Conservation (phyloP, 2,113 vertebrate species). For the Paracanthobrama guichenoti region DNA sequence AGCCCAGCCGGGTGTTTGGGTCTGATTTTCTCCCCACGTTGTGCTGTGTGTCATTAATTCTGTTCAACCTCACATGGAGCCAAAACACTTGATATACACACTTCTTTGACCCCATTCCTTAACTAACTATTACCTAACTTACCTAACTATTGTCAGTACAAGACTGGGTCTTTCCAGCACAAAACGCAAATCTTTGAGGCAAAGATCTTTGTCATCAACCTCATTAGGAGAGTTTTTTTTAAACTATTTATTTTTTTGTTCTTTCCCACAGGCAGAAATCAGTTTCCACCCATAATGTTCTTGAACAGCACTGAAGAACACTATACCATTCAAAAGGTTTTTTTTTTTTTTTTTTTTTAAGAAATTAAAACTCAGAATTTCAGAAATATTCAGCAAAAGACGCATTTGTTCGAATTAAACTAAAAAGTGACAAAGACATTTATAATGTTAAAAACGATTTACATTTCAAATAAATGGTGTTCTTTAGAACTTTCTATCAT, state of each 20-base stretch:
- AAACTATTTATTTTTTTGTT: background rate
- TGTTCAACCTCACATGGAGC: slow-evolving; percentile 5
- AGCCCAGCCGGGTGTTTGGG: background rate
- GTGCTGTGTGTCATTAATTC: slow-evolving; percentile 29
- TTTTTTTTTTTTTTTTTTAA: too few relatives aligned
- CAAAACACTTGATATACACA: background rate
- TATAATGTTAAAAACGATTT: background rate
- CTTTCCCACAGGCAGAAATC: too few relatives aligned
- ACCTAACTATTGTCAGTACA: background rate
- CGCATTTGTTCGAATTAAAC: background rate
- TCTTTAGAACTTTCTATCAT: background rate
- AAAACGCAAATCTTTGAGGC: background rate
- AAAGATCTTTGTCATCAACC: background rate
- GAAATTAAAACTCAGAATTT: too few relatives aligned
- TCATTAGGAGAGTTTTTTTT: background rate
- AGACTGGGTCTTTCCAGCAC: background rate
- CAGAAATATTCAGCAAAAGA: background rate
- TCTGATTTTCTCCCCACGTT: background rate
- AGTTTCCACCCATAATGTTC: background rate
- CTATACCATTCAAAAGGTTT: too few relatives aligned
- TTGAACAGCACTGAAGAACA: background rate
- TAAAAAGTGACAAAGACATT: background rate
- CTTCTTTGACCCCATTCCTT: background rate
- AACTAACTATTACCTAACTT: background rate
- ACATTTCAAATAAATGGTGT: background rate